phyloP scores from a whole-genome alignment of 2,797 vertebrate genomes.

The Ptychobarbus kaznakovi region DNA sequence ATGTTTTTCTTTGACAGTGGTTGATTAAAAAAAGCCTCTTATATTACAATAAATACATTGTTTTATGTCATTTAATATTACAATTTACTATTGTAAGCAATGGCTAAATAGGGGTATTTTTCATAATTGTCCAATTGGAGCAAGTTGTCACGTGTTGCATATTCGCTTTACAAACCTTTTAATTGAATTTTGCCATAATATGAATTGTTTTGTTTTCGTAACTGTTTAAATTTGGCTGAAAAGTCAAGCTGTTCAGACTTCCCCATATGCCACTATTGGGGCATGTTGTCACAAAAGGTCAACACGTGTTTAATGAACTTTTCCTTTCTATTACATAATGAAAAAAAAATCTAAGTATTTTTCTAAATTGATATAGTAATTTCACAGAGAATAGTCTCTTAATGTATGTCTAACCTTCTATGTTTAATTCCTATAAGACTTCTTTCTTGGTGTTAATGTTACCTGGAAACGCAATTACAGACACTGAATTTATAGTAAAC shows the following conservation, averaged over 20 bases:
- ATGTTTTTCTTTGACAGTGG: not conserved
- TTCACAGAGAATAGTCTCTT: not conserved
- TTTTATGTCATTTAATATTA: no score
- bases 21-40: not conserved
- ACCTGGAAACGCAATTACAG: conserved; percentile 27
- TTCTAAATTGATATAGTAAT: not conserved
- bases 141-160: not conserved
- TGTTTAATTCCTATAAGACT: not conserved
- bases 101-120: not conserved
- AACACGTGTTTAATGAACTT: not conserved
- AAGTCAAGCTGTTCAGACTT: not conserved
- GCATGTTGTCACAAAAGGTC: not conserved
- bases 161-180: not conserved
- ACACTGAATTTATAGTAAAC: conserved; percentile 6
- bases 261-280: not conserved
- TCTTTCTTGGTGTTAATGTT: conserved; percentile 5
- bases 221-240: not conserved
- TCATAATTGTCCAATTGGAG: not conserved
- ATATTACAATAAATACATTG: not conserved
- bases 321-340: not conserved
- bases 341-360: not conserved
- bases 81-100: no score
- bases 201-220: not conserved
- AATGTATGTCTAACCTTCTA: not conserved
- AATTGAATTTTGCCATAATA: not conserved